Conservation (phyloP, 2,113 vertebrate species). For the Coreoperca whiteheadi region DNA sequence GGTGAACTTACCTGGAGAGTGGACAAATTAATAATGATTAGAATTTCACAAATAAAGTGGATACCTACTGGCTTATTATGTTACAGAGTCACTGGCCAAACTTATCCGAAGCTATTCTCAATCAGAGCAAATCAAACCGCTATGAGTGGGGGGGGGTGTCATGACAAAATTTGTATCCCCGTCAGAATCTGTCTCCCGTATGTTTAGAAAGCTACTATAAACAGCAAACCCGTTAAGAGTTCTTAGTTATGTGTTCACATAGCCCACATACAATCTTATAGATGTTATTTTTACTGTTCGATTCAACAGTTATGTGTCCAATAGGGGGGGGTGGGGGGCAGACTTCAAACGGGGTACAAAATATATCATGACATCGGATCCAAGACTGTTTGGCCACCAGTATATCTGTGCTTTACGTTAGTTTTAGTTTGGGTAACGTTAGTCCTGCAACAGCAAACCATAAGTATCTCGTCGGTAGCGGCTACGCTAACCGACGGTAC, state of each 20-base stretch:
- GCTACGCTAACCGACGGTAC: constrained; percentile 70
- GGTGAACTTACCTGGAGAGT: neutral
- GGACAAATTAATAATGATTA: neutral
- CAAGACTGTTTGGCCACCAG: too few species aligned
- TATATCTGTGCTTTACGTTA: neutral
- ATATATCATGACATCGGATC: neutral
- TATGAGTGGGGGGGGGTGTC: neutral
- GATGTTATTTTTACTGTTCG: neutral
- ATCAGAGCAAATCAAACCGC: neutral
- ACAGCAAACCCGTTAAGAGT: neutral
- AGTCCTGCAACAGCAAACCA: neutral
- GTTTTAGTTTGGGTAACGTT: neutral
- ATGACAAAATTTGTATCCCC: constrained; percentile 22
- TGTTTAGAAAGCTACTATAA: neutral
- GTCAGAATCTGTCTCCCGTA: neutral
- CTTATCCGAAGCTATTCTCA: neutral
- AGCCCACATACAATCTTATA: too few species aligned
- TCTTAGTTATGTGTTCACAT: too few species aligned
- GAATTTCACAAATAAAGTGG: neutral
- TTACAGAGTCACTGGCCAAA: neutral
- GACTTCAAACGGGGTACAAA: neutral
- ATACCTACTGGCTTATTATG: too few species aligned
- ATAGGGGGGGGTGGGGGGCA: rapidly evolving
- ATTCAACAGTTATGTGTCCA: neutral
- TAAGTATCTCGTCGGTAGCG: constrained; percentile 12